These are phyloP conservation scores for Galleria mellonella DNA, from an alignment of 1,140 invertebrate species.

Conservation along the genomic window DNA sequence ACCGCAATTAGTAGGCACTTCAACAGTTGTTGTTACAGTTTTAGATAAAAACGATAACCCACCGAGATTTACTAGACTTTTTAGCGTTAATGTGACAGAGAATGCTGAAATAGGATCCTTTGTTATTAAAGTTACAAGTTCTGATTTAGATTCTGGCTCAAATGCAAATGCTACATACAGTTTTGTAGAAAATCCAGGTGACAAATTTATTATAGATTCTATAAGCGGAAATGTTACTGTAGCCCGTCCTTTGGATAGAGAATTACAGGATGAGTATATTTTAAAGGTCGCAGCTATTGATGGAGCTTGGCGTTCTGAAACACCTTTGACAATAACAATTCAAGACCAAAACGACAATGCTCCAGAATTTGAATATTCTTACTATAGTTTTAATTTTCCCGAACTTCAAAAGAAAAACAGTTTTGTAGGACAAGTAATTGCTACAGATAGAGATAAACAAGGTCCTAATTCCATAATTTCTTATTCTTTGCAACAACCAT, in stretches of 20 bases:
- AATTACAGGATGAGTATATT: slow-evolving; percentile 93
- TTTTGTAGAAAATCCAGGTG: slow-evolving; percentile 91
- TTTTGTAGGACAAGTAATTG: slow-evolving; percentile 91
- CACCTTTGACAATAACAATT: slow-evolving; percentile 92
- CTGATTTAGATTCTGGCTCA: slow-evolving; percentile 88
- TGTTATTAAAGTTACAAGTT: slow-evolving; percentile 93
- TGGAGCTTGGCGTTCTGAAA: slow-evolving; percentile 92
- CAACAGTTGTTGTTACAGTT: slow-evolving; percentile 89
- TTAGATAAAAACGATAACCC: slow-evolving; percentile 97
- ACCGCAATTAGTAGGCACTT: slow-evolving; percentile 87
- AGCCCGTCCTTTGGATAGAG: slow-evolving; percentile 86
- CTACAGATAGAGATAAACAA: slow-evolving; percentile 92
- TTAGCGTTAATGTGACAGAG: slow-evolving; percentile 96
- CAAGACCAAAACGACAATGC: slow-evolving; percentile 97
- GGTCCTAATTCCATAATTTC: slow-evolving; percentile 95
- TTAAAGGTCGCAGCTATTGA: slow-evolving; percentile 91
- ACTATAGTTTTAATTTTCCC: slow-evolving; percentile 93
- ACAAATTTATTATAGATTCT: slow-evolving; percentile 92
- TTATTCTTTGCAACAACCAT: slow-evolving; percentile 92
- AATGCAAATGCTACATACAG: slow-evolving; percentile 93
- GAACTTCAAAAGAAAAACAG: slow-evolving; percentile 86
- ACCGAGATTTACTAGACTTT: slow-evolving; percentile 92
- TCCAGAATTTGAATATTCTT: slow-evolving; percentile 91
- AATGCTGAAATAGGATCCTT: slow-evolving; percentile 94
- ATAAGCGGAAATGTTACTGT: slow-evolving; percentile 94